Evolutionary conservation across 1,140 invertebrate species (phyloP).

Genomic region (Atta texana): DNA sequence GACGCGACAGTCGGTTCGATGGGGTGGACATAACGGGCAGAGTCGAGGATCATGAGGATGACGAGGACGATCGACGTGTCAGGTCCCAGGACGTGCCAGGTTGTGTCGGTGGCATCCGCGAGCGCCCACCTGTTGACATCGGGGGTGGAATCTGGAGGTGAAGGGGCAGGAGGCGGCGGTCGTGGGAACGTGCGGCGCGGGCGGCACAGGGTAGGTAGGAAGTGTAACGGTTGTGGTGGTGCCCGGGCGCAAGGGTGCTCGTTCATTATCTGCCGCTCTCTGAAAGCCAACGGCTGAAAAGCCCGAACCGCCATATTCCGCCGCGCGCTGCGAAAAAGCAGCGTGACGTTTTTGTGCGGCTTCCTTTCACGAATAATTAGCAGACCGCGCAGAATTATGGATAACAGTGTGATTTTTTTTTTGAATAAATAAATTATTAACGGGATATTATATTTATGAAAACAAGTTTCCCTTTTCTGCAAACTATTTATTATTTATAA

Average conservation of each 20-base stretch:
- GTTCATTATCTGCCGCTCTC: constrained; percentile 75
- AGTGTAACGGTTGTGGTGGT: constrained; percentile 63
- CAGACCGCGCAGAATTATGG: not conserved
- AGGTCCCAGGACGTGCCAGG: constrained; percentile 65
- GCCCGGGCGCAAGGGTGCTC: constrained; percentile 70
- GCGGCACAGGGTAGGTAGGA: constrained; percentile 30
- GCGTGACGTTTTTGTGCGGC: constrained; percentile 39
- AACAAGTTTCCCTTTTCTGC: not conserved
- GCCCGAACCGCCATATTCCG: constrained; percentile 70
- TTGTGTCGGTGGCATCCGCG: constrained; percentile 72
- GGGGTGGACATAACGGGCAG: constrained; percentile 30
- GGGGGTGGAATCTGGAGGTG: constrained; percentile 49
- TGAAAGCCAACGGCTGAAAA: constrained; percentile 72
- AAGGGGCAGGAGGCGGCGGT: constrained; percentile 6
- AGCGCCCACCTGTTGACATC: constrained; percentile 75
- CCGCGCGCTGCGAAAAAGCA: constrained; percentile 65
- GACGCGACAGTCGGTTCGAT: constrained; percentile 26
- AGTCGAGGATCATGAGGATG: constrained; percentile 42
- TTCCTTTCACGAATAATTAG: constrained; percentile 28
- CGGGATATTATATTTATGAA: not conserved
- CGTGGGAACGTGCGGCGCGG: constrained; percentile 28
- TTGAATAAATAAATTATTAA: not conserved
- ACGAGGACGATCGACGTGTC: constrained; percentile 67
- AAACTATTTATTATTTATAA: not conserved
- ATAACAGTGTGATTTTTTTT: not conserved